These are phyloP conservation scores for Tetrao urogallus DNA, from an alignment of 2,113 vertebrate genomes.

Conservation along the genomic window DNA sequence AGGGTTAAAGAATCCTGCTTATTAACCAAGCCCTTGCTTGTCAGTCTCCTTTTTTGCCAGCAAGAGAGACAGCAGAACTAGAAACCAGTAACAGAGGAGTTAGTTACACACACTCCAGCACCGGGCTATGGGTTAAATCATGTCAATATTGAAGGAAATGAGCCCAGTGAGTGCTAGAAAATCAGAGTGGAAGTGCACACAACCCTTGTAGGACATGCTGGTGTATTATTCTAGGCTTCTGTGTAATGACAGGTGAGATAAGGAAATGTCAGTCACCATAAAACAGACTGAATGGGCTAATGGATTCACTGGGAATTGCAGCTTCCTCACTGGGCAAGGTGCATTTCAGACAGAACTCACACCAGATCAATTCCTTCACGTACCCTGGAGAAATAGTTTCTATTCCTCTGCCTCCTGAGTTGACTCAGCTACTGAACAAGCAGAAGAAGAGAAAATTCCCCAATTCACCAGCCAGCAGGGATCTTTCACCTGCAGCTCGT, in stretches of 20 bases:
- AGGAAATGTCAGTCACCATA: not conserved
- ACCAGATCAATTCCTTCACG: not conserved
- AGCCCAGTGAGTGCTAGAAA: not conserved
- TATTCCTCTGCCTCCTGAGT: not conserved
- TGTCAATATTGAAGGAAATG: not conserved
- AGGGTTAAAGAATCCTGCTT: not conserved
- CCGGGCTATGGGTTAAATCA: not conserved
- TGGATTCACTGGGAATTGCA: not conserved
- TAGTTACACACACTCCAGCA: not conserved
- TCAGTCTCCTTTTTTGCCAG: not conserved
- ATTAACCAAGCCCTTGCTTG: not conserved
- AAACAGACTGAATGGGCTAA: not conserved
- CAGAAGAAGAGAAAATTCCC: not conserved
- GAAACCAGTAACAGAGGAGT: not conserved
- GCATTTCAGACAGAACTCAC: not conserved
- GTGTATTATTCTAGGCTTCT: not conserved
- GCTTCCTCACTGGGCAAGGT: not conserved
- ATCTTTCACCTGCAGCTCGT: not conserved
- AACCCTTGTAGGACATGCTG: not conserved
- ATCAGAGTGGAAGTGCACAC: not conserved
- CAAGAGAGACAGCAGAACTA: not conserved
- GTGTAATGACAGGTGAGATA: not conserved
- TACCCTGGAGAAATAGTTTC: not conserved
- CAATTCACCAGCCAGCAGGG: not conserved
- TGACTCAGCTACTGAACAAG: not conserved